phyloP scores from a whole-genome alignment of 2,888 invertebrate species.

The Xestia xanthographa region DNA sequence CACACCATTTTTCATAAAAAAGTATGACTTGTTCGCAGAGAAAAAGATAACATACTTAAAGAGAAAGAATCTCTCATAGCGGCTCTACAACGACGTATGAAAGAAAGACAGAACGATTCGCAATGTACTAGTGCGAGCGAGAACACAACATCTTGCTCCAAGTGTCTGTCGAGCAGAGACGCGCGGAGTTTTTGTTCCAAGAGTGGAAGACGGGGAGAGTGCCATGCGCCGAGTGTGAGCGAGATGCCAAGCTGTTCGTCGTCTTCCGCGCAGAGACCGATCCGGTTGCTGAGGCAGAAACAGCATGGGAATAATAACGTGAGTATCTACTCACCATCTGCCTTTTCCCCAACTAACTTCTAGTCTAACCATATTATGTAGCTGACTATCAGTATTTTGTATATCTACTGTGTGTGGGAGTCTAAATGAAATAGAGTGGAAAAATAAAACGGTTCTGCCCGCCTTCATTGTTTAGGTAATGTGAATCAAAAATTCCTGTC shows the following conservation, averaged over 20 bases:
- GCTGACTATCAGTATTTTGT: not conserved
- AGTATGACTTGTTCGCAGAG: constrained; percentile 68
- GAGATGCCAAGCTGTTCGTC: constrained; percentile 74
- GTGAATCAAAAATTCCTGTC: too few species aligned
- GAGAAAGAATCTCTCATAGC: constrained; percentile 74
- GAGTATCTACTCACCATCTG: constrained; percentile 40
- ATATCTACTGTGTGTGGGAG: not conserved
- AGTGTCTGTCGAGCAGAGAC: constrained; percentile 54
- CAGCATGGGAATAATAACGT: constrained; percentile 67
- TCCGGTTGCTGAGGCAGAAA: constrained; percentile 70
- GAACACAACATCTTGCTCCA: constrained; percentile 67
- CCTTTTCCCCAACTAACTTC: not conserved
- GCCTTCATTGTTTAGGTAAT: too few species aligned
- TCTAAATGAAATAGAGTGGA: not conserved
- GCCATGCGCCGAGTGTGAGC: constrained; percentile 63
- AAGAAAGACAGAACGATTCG: constrained; percentile 45
- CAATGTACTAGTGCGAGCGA: constrained; percentile 55
- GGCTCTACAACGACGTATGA: constrained; percentile 67
- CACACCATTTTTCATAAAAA: not conserved
- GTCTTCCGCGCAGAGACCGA: constrained; percentile 73
- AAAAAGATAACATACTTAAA: constrained; percentile 77
- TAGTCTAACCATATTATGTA: not conserved
- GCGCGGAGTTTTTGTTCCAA: constrained; percentile 59
- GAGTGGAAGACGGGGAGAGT: constrained; percentile 46
- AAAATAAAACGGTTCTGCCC: not conserved